These are phyloP conservation scores for Bombus difficillimus DNA, from an alignment of 1,140 invertebrate genomes.

Conservation along the genomic window DNA sequence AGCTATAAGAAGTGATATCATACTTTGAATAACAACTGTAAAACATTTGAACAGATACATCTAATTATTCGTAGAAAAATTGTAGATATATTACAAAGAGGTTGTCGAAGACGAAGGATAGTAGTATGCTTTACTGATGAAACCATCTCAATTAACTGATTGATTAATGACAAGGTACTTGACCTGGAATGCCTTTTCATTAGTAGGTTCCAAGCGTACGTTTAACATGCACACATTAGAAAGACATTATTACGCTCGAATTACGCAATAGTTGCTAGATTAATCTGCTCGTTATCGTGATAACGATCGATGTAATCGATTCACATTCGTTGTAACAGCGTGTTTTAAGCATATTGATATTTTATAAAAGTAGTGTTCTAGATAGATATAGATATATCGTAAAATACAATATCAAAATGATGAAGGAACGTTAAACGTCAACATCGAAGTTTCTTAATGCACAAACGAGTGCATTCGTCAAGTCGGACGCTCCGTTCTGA, in stretches of 20 bases:
- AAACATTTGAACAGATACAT: too few relatives aligned
- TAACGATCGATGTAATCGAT: neutral
- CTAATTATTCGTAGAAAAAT: neutral
- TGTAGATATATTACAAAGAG: neutral
- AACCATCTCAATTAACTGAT: constrained; percentile 67
- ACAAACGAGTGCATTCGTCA: constrained; percentile 20
- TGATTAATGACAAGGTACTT: constrained; percentile 67
- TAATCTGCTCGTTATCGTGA: neutral
- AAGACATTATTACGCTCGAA: constrained; percentile 16
- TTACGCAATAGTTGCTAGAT: constrained; percentile 28
- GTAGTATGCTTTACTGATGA: constrained; percentile 51
- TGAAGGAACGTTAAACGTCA: neutral
- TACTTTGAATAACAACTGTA: neutral
- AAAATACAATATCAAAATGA: neutral
- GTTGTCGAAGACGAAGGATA: neutral
- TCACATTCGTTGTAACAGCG: neutral
- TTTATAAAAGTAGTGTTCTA: neutral
- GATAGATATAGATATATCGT: neutral
- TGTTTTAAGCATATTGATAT: neutral
- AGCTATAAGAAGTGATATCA: too few relatives aligned
- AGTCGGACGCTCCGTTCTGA: constrained; percentile 7
- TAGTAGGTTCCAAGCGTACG: constrained; percentile 42
- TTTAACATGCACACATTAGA: neutral
- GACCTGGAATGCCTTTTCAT: constrained; percentile 41
- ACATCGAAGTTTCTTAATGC: constrained; percentile 8